Base-by-base conservation (phyloP, 30 jellyfish, hydroid and myxozoan species). In the Hydractinia echinata region DNA sequence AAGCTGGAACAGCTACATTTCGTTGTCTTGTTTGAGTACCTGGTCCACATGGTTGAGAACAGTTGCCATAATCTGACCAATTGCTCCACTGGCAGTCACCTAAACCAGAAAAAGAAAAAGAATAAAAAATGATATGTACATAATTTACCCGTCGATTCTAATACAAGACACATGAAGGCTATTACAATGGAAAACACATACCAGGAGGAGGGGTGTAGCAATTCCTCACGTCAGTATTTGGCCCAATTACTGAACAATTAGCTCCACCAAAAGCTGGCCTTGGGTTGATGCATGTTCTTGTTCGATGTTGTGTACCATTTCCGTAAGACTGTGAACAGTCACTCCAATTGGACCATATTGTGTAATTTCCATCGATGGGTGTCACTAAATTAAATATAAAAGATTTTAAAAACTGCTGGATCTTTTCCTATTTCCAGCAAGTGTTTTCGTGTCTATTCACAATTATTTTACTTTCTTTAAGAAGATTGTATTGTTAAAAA, bases 21-120 rank as follows among this genome's bases (percentile, higher is more conserved):
- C 98, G 84, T 53, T 82, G 86, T 18, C 98, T 79, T 20, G 39
- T 72, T 49, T 82, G 98, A 15, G 61, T 83, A 5, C 98, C 98
- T 15, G 58, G 73, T 11, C 96, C 98, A 76, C 98, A 91, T 44
- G 96, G 54, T 15, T 67, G 89, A 66, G 91, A 76, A 56, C 98
- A 91, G 13, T 87, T 67, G 83, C 95, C 72, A 96, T 96, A 91
- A 53, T 91, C 89, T 53, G 90, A 83, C 98, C 98, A 91, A 60
- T 74, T 84, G 11, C 96, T 77, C 94, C 94, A 91, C 51, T 87
- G 73, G 69, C 98, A 86, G 66, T 91, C 91, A 20, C 83, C 96
- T 86, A 60, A 5, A 68, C 61, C 53, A 71, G 67, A 68, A 16
- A 19, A 4, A 20, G 14, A 15, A 71, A 82, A 8, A 4, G 14